Evolutionary conservation across 2,888 invertebrate species (phyloP).

Genomic region (Cynaeus angustus): DNA sequence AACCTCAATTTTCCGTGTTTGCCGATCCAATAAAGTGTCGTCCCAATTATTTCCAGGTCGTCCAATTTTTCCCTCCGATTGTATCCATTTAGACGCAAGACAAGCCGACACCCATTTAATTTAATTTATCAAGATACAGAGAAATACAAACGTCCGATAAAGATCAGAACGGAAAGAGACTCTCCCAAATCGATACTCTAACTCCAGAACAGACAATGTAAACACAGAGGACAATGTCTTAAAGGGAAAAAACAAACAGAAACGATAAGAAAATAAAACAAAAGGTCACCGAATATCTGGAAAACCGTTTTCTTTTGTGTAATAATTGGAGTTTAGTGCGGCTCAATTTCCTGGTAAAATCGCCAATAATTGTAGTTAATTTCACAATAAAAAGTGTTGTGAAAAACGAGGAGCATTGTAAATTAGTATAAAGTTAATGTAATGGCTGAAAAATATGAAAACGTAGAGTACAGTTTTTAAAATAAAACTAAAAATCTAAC

Average conservation of each 20-base stretch:
- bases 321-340: slow-evolving; percentile 12
- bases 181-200: slow-evolving; percentile 22
- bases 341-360: slow-evolving; percentile 19
- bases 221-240: slow-evolving; percentile 35
- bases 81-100: slow-evolving; percentile 19
- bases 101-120: slow-evolving; percentile 38
- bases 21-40: slow-evolving; percentile 11
- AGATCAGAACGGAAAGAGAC: slow-evolving; percentile 19
- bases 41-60: background rate
- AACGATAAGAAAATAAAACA: slow-evolving; percentile 15
- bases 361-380: too few species aligned
- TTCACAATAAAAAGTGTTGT: too few species aligned
- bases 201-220: slow-evolving; percentile 34
- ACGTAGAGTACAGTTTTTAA: too few species aligned
- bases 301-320: slow-evolving; percentile 19
- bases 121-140: slow-evolving; percentile 30
- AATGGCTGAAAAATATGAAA: too few species aligned
- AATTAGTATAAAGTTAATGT: too few species aligned
- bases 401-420: too few species aligned
- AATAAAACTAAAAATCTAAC: too few species aligned
- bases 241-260: slow-evolving; percentile 19
- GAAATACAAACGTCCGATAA: slow-evolving; percentile 32
- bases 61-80: slow-evolving; percentile 7
- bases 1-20: slow-evolving; percentile 3
- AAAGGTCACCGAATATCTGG: background rate